Evolutionary conservation across 2,113 vertebrate species (phyloP).

Genomic region (Oxygymnocypris stewartii): DNA sequence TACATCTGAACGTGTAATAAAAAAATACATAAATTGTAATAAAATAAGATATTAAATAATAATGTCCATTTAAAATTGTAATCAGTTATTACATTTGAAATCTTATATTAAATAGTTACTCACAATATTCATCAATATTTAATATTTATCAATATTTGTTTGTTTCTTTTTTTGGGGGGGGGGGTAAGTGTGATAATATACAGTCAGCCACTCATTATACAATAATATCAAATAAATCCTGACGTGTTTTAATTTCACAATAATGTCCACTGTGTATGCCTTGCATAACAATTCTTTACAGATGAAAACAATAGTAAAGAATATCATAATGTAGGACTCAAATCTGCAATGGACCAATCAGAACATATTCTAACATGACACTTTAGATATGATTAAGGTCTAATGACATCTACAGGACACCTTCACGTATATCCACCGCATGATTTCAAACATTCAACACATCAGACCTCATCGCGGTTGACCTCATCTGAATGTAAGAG

Average conservation of each 20-base stretch:
- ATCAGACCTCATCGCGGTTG: too few relatives aligned
- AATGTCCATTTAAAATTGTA: too few relatives aligned
- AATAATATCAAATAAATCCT: background rate
- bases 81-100: background rate
- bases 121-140: background rate
- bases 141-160: too few relatives aligned
- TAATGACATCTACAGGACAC: background rate
- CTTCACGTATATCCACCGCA: background rate
- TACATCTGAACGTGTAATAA: too few relatives aligned
- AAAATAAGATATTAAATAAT: too few relatives aligned
- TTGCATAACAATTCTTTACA: background rate
- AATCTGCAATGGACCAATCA: background rate
- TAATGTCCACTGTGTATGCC: background rate
- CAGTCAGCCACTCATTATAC: background rate
- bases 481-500: background rate
- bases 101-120: background rate
- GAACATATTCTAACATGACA: background rate
- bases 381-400: background rate
- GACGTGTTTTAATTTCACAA: background rate
- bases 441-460: background rate
- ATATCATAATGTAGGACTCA: background rate
- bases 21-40: too few relatives aligned
- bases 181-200: too few relatives aligned
- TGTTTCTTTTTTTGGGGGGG: too few relatives aligned
- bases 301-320: background rate